A percentile compares a stretch with the other conserved stretches of the same genome.
These are phyloP conservation scores for Hoplostethus atlanticus DNA, from an alignment of 2,797 vertebrate species.

Conservation along the genomic window DNA sequence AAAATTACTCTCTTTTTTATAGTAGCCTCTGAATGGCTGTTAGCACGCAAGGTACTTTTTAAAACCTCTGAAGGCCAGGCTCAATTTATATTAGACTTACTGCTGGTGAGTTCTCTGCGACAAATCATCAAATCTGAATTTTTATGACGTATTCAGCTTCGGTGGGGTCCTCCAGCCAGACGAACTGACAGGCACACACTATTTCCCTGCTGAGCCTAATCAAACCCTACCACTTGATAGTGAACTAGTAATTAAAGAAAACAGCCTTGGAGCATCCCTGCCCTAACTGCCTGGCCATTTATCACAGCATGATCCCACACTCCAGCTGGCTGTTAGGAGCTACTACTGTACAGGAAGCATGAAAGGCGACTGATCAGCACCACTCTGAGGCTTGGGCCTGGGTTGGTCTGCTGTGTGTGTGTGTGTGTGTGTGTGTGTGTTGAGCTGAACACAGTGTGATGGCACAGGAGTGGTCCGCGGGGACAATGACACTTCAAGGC, in stretches of 20 bases:
- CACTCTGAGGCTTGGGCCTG: slow-evolving; percentile 34
- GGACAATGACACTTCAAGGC: slow-evolving; percentile 70
- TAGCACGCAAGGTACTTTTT: neutral
- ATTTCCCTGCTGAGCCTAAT: slow-evolving; percentile 73
- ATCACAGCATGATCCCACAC: slow-evolving; percentile 70
- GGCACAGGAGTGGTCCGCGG: slow-evolving; percentile 61
- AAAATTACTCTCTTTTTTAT: neutral
- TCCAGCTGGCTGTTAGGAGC: slow-evolving; percentile 50
- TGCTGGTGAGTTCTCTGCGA: slow-evolving; percentile 27
- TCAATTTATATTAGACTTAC: slow-evolving; percentile 16
- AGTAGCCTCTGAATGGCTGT: neutral
- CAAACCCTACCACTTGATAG: slow-evolving; percentile 74
- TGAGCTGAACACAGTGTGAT: slow-evolving; percentile 52
- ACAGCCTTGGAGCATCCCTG: slow-evolving; percentile 69
- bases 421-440: slow-evolving; percentile 34
- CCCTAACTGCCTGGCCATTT: slow-evolving; percentile 69
- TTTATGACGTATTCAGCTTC: slow-evolving; percentile 45
- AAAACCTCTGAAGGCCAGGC: neutral
- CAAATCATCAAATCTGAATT: slow-evolving; percentile 33
- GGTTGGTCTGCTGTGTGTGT: slow-evolving; percentile 39
- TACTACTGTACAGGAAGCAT: slow-evolving; percentile 31
- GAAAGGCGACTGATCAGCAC: slow-evolving; percentile 23
- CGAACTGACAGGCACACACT: slow-evolving; percentile 52
- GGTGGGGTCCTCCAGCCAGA: slow-evolving; percentile 12
- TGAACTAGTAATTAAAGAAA: slow-evolving; percentile 77